Evolutionary conservation across 2,113 vertebrate species (phyloP).

Genomic region (Oncorhynchus keta): DNA sequence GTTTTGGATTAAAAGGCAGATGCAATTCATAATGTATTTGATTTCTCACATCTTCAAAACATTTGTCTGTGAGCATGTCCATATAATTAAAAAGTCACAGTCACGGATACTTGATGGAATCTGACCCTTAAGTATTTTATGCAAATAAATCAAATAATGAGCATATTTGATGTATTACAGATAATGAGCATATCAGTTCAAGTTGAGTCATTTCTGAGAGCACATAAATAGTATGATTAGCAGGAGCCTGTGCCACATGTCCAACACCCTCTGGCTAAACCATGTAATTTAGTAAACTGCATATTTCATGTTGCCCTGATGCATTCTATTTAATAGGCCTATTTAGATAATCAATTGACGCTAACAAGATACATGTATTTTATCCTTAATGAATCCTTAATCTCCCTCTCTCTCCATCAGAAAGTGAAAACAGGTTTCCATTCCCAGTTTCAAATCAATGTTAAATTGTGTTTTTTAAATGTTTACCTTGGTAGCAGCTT

Average conservation of each 20-base stretch:
- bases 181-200: slow-evolving; percentile 50
- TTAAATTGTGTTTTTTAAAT: background rate
- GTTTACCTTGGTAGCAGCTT: background rate
- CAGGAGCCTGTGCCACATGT: slow-evolving; percentile 32
- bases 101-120: slow-evolving; percentile 5
- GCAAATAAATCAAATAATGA: slow-evolving; percentile 38
- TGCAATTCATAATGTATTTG: background rate
- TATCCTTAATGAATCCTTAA: background rate
- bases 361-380: background rate
- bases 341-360: no score
- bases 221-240: slow-evolving; percentile 41
- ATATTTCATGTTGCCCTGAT: background rate
- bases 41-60: background rate
- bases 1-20: background rate
- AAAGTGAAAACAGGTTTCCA: no score
- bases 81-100: slow-evolving; percentile 19
- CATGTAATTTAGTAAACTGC: background rate
- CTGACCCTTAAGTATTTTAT: slow-evolving; percentile 37
- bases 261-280: slow-evolving; percentile 33
- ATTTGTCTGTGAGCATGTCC: slow-evolving; percentile 5
- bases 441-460: background rate
- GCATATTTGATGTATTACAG: slow-evolving; percentile 22
- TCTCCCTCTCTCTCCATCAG: background rate
- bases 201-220: slow-evolving; percentile 44
- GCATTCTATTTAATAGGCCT: no score